Percentiles rank a stretch among this genome's conserved stretches.
phyloP scores from a whole-genome alignment of 37 sponge, comb jelly and placozoan genomes.

The Crambe crambe region DNA sequence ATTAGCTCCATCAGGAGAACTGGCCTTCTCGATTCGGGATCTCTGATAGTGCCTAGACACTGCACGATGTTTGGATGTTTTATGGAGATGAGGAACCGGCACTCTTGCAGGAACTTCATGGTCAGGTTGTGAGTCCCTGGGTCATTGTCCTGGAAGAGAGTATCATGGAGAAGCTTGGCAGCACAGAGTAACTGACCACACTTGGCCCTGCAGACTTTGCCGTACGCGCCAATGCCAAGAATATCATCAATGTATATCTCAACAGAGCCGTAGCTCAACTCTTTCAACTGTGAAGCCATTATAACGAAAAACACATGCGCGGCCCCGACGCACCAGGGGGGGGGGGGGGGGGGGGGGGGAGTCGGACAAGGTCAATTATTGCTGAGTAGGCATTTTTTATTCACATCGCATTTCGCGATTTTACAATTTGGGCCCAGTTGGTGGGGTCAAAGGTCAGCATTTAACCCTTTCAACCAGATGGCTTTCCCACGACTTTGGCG shows the following conservation, averaged over 20 bases:
- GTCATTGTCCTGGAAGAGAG: neutral
- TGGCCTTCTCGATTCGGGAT: neutral
- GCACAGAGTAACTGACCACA: constrained; percentile 29
- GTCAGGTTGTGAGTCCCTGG: neutral
- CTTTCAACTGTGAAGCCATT: neutral
- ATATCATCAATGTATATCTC: constrained; percentile 1
- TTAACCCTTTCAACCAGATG: no score
- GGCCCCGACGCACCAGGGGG: neutral
- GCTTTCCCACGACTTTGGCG: no score
- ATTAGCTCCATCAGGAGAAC: constrained; percentile 3
- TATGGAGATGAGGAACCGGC: neutral
- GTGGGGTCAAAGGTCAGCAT: no score
- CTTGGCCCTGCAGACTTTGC: constrained; percentile 23
- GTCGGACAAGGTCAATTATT: neutral
- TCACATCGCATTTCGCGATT: no score
- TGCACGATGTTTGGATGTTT: constrained; percentile 9
- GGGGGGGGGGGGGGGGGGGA: neutral
- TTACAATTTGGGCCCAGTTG: no score
- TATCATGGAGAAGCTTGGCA: constrained; percentile 23
- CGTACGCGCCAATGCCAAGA: constrained; percentile 32
- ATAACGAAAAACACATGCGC: neutral
- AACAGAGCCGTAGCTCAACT: neutral
- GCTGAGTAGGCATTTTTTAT: no score
- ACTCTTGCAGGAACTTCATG: constrained; percentile 3
- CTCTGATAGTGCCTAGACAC: neutral